Evolutionary conservation across 2,888 invertebrate species (phyloP), one percentile per base, ranked within the genome.

Genomic region (Myopa tessellatipennis): DNA sequence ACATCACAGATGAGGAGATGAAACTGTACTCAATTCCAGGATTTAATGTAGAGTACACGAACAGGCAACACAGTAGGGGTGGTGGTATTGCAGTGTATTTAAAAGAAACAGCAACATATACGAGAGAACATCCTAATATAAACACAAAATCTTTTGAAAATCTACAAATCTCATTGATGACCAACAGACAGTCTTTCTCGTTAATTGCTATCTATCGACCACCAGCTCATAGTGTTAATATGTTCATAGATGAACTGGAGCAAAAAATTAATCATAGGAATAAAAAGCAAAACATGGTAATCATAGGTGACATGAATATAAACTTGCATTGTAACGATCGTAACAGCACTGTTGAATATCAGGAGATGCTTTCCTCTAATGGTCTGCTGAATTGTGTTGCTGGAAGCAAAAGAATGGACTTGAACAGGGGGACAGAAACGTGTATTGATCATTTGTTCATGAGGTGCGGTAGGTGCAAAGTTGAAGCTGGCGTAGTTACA

Each of bases 191-290:
- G 12, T 18, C n/a, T 12, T n/a, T 58, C n/a, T 58, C 3, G 7
- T n/a, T 58, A 58, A 58, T 58, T 58, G 67, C 67, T 16, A n/a
- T 67, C n/a, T 67, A 67, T 16, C 36, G 67, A 67, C 67, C 67
- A 8, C 67, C 67, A 40, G 36, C 67, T 36, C 67, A 67, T 38
- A 34, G 40, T 38, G 40, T 67, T 40, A 40, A 67, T 8, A 40
- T n/a, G 12, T 67, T 67, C n/a, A 67, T 67, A 38, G 40, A 36
- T 16, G 38, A 67, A 36, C 38, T 67, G 6, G 67, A 67, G n/a
- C 38, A 40, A 40, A 40, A 16, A n/a, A 67, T 67, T 34, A 16
- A 10, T 40, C 38, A 40, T 38, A 40, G 34, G n/a, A 67, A 67
- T 12, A 40, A 40, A 12, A 67, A 5, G n/a, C 36, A 40, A 67